Evolutionary conservation across 2,888 invertebrate genomes (phyloP), one percentile per base, ranked within the genome.

Genomic region (Hydraecia micacea): DNA sequence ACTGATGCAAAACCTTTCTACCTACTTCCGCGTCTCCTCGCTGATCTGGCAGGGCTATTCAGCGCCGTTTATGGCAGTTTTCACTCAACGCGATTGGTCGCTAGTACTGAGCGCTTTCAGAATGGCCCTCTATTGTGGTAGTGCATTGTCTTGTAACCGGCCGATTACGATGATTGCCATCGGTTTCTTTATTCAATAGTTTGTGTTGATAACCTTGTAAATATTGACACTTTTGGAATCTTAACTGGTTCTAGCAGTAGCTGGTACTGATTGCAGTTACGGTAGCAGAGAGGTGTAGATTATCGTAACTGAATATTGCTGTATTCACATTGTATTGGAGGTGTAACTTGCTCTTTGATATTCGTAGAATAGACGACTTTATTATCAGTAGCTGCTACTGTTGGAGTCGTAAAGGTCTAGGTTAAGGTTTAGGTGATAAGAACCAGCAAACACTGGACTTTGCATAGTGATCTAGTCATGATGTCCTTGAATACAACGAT

Each of bases 61-160:
- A 85, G 86, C 88, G 85, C 89, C 93, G 93, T 95, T 95, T 96
- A 96, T 96, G 95, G 95, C 95, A 95, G 94, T 95, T 95, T 96
- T 96, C 96, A 96, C 96, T 96, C 96, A 96, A 92, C 92, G 87
- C 94, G 95, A 96, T 96, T 96, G 96, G 95, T 93, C 92, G 92
- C 90, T 91, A 87, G 88, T 86, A 87, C 88, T 90, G 90, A 89
- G 89, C 90, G 88, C 86, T 87, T 86, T 89, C 91, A 88, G 92
- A 93, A 93, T 93, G 93, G 92, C 93, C 92, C 87, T 74, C 84
- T 87, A 87, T 87, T 87, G 91, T 90, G 91, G 91, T 94, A 95
- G 95, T 95, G 95, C 95, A 95, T 92, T 95, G 93, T 94, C 94
- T 93, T 94, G 95, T 94, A 90, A 81, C 86, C 72, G 65, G 76